A percentile compares a stretch with the other conserved stretches of the same genome.
Evolutionary conservation across 2,113 vertebrate species (phyloP).

Genomic region (Scomber japonicus): DNA sequence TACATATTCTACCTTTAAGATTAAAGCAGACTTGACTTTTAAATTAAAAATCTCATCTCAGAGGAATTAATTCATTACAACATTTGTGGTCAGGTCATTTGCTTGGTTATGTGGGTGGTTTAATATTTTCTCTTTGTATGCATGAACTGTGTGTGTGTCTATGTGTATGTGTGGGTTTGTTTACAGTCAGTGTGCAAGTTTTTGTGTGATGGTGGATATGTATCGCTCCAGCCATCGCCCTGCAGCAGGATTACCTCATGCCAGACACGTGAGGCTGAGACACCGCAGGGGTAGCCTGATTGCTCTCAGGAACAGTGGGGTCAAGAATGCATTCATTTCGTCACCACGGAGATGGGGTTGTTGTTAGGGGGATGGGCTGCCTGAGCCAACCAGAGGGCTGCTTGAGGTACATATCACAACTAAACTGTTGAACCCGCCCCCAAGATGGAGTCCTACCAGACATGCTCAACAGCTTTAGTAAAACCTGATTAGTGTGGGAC

Average conservation of each 20-base stretch:
- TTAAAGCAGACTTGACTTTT: not conserved
- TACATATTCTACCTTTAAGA: too few species aligned
- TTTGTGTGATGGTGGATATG: conserved; percentile 2
- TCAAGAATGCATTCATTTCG: conserved; percentile 64
- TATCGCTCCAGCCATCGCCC: not conserved
- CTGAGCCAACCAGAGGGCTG: conserved; percentile 65
- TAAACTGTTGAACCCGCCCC: conserved; percentile 14
- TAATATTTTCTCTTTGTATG: conserved; percentile 22
- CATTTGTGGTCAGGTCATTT: not conserved
- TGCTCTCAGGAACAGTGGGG: conserved; percentile 51
- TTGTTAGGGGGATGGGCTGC: conserved; percentile 47
- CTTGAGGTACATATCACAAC: conserved; percentile 35
- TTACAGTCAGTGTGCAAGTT: not conserved
- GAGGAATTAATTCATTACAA: conserved; percentile 21
- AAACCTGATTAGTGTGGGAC: conserved; percentile 26
- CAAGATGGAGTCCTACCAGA: conserved; percentile 1
- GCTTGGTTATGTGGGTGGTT: conserved; percentile 13
- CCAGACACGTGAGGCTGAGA: conserved; percentile 47
- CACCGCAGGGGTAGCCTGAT: conserved; percentile 27
- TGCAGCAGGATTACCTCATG: conserved; percentile 21
- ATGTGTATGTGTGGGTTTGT: not conserved
- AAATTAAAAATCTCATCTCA: too few species aligned
- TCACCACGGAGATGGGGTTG: conserved; percentile 50
- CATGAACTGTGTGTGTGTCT: conserved; percentile 5
- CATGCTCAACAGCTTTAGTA: conserved; percentile 28